These are phyloP conservation scores for Eumaeus atala DNA, from an alignment of 1,140 invertebrate genomes.

Conservation along the genomic window DNA sequence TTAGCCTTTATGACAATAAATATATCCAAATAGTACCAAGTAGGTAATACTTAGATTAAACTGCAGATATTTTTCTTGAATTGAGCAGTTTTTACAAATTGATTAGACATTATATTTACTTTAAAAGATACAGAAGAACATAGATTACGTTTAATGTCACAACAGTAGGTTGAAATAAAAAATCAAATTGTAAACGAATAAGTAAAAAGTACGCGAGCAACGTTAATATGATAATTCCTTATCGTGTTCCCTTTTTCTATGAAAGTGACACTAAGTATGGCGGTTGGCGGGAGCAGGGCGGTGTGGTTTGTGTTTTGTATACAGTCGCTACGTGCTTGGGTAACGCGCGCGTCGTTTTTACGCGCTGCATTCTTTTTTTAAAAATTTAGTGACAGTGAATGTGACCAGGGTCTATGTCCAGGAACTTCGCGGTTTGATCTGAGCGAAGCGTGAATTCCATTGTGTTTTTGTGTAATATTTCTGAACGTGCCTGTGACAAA, in stretches of 20 bases:
- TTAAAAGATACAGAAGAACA: too few species aligned
- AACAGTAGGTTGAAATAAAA: too few species aligned
- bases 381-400: conserved; percentile 25
- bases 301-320: conserved; percentile 43
- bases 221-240: conserved; percentile 31
- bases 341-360: conserved; percentile 34
- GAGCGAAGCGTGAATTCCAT: conserved; percentile 32
- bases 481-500: neutral
- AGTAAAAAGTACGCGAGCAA: conserved; percentile 8
- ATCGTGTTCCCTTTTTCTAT: conserved; percentile 44
- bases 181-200: neutral
- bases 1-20: too few species aligned
- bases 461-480: conserved; percentile 10
- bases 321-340: conserved; percentile 47
- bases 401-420: conserved; percentile 45
- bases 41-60: too few species aligned
- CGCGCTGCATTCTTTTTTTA: conserved; percentile 17
- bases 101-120: too few species aligned
- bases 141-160: too few species aligned
- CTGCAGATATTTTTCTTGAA: too few species aligned
- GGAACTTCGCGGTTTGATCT: conserved; percentile 44
- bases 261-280: conserved; percentile 24
- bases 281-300: conserved; percentile 28
- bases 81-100: too few species aligned
- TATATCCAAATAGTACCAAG: too few species aligned